These are phyloP conservation scores for Lutjanus erythropterus DNA, from an alignment of 2,113 vertebrate genomes.

Conservation along the genomic window DNA sequence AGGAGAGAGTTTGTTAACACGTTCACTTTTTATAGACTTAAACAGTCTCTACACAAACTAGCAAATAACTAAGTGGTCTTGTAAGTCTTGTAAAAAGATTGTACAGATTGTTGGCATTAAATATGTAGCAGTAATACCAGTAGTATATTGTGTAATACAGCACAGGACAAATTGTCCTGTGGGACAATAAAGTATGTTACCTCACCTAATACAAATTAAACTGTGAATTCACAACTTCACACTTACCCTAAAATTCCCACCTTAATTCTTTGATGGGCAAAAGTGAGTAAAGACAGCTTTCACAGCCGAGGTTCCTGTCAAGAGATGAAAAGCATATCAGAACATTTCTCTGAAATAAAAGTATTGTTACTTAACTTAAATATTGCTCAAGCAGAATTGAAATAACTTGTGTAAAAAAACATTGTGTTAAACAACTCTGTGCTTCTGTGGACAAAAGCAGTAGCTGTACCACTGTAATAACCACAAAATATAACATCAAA, in stretches of 20 bases:
- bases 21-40: constrained; percentile 41
- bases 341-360: background rate
- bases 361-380: background rate
- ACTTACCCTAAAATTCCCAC: constrained; percentile 1
- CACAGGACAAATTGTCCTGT: too few species aligned
- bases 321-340: background rate
- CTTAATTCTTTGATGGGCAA: background rate
- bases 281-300: background rate
- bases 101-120: background rate
- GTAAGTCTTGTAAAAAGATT: constrained; percentile 15
- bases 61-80: constrained; percentile 5
- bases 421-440: background rate
- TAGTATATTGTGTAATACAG: too few species aligned
- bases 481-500: too few species aligned
- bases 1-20: constrained; percentile 39
- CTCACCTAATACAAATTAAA: constrained; percentile 21
- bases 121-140: too few species aligned
- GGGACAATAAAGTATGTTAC: too few species aligned
- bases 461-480: too few species aligned
- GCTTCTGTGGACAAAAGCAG: too few species aligned
- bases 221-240: background rate
- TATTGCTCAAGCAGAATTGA: background rate
- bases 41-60: background rate
- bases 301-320: background rate
- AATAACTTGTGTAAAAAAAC: background rate